Evolutionary conservation across 1,140 invertebrate genomes (phyloP).

Genomic region (Heliconius congener): DNA sequence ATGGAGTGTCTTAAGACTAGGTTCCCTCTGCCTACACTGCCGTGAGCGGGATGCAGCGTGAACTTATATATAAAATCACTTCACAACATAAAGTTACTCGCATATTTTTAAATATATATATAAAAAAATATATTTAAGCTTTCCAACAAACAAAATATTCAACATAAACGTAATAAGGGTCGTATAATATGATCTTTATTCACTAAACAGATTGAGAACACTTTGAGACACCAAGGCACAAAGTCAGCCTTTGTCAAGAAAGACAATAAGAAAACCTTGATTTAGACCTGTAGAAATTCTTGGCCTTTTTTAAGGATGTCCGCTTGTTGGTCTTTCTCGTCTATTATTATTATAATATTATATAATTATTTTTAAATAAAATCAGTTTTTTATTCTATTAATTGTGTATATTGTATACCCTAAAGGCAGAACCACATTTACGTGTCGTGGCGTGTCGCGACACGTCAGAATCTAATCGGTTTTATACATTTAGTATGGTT

Average conservation of each 20-base stretch:
- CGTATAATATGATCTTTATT: conserved; percentile 1
- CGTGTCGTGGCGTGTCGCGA: no score
- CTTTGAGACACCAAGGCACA: conserved; percentile 57
- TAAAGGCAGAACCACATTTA: no score
- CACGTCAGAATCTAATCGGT: no score
- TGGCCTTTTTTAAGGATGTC: conserved; percentile 38
- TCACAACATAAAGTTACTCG: background rate
- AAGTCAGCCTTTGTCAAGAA: conserved; percentile 44
- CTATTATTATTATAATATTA: background rate
- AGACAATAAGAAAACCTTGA: conserved; percentile 44
- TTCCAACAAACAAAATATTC: background rate
- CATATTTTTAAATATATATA: background rate
- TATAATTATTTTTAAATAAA: background rate
- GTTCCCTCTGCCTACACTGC: no score
- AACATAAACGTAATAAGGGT: background rate
- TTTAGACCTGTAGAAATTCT: conserved; percentile 21
- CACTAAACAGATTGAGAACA: conserved; percentile 54
- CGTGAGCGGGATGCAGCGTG: no score
- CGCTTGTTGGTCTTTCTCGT: background rate
- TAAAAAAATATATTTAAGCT: background rate
- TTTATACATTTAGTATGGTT: no score
- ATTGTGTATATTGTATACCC: background rate
- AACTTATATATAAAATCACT: no score
- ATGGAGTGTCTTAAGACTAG: no score
- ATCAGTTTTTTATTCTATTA: background rate